phyloP scores from a whole-genome alignment of 2,888 invertebrate species.

The Drosophila nr. fundita region DNA sequence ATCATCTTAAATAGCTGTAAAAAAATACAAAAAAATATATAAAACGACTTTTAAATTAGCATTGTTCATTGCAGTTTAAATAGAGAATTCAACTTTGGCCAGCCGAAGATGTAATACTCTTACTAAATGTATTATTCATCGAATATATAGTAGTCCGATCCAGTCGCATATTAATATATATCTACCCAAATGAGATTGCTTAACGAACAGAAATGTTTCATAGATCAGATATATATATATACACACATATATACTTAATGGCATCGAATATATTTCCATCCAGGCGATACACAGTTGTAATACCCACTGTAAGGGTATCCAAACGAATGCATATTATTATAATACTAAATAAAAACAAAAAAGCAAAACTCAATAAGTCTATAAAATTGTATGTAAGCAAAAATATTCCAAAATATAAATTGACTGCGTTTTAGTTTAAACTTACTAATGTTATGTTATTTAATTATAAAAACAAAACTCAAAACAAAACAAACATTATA shows the following conservation, averaged over 20 bases:
- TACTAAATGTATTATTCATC: conserved; percentile 1
- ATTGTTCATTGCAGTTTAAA: conserved; percentile 44
- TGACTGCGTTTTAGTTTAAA: conserved; percentile 79
- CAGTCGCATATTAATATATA: background rate
- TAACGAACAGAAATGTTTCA: background rate
- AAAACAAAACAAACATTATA: conserved; percentile 30
- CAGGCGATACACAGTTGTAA: background rate
- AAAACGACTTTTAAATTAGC: conserved; percentile 27
- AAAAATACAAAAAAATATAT: conserved; percentile 22
- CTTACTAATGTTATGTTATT: conserved; percentile 74
- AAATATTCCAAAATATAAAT: conserved; percentile 79
- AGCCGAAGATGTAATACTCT: conserved; percentile 26
- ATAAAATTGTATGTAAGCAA: conserved; percentile 46
- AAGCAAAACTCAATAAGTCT: conserved; percentile 38
- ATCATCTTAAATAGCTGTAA: conserved; percentile 54
- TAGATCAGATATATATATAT: background rate
- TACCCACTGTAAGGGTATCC: conserved; percentile 17
- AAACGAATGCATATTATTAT: conserved; percentile 27
- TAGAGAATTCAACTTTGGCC: conserved; percentile 7
- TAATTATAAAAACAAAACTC: conserved; percentile 67
- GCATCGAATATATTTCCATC: background rate
- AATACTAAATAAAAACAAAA: conserved; percentile 23
- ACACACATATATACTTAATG: background rate
- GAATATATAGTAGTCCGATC: background rate
- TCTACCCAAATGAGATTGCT: background rate